Percentiles rank a stretch among this genome's conserved stretches.
These are phyloP conservation scores for Polyommatus iphigenia DNA, from an alignment of 2,888 invertebrate species.

Conservation along the genomic window DNA sequence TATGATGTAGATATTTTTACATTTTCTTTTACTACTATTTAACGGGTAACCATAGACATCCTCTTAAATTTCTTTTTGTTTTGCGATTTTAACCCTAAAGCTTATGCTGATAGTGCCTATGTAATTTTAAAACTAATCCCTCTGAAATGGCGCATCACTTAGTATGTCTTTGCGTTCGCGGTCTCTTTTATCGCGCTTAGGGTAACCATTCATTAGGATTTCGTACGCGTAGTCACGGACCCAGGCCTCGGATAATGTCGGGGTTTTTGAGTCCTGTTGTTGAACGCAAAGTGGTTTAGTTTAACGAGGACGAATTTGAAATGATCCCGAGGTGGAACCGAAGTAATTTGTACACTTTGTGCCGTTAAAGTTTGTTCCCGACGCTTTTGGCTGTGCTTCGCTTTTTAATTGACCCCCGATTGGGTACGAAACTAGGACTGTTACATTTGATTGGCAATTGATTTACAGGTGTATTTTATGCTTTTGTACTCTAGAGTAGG, in stretches of 20 bases:
- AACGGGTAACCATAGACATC: too few species aligned
- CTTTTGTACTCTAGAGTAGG: not conserved
- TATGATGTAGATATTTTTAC: too few species aligned
- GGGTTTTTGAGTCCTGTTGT: conserved; percentile 40
- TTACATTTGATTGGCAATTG: not conserved
- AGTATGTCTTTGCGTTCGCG: conserved; percentile 49
- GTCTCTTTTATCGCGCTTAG: conserved; percentile 57
- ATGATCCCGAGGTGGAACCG: conserved; percentile 12
- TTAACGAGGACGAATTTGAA: conserved; percentile 34
- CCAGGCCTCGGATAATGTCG: conserved; percentile 40
- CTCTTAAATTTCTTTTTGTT: too few species aligned
- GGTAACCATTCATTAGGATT: conserved; percentile 44
- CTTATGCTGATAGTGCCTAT: not conserved
- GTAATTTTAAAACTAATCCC: conserved; percentile 40
- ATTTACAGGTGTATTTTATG: not conserved
- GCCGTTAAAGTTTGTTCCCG: not conserved
- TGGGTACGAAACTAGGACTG: not conserved
- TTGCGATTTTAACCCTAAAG: not conserved
- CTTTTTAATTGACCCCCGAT: conserved; percentile 6
- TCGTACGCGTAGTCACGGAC: conserved; percentile 40
- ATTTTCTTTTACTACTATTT: too few species aligned
- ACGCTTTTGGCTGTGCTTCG: not conserved
- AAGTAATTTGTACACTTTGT: conserved; percentile 30
- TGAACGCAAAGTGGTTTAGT: conserved; percentile 36
- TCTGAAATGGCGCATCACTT: conserved; percentile 44